A percentile compares a stretch with the other conserved stretches of the same genome.
These are phyloP conservation scores for Hydropotes inermis DNA, from an alignment of 2,113 vertebrate species.

Conservation along the genomic window DNA sequence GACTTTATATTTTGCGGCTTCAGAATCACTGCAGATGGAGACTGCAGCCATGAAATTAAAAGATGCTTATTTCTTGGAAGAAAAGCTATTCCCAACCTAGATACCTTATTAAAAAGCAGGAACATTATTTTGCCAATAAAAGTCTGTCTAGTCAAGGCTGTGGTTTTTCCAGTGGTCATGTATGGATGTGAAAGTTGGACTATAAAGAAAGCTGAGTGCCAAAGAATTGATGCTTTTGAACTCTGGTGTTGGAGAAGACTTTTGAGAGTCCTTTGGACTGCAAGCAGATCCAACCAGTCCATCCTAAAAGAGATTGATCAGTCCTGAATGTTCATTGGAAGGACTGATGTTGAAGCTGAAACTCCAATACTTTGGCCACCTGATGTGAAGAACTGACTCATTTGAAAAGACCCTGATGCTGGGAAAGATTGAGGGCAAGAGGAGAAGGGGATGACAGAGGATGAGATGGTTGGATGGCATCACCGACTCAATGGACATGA, in stretches of 20 bases:
- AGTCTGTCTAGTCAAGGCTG: too few species aligned
- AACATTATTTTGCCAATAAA: too few species aligned
- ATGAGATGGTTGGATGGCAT: not conserved
- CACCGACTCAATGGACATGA: not conserved
- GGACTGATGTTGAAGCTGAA: not conserved
- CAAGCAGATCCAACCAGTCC: too few species aligned
- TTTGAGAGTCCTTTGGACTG: too few species aligned
- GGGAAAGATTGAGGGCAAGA: not conserved
- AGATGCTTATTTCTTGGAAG: not conserved
- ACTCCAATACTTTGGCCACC: not conserved
- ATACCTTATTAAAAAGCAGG: too few species aligned
- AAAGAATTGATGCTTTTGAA: too few species aligned
- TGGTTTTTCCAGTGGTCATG: too few species aligned
- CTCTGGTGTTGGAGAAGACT: too few species aligned
- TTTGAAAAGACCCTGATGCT: not conserved
- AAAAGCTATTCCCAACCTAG: not conserved
- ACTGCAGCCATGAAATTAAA: not conserved
- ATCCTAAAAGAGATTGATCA: not conserved
- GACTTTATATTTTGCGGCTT: not conserved
- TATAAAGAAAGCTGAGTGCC: too few species aligned
- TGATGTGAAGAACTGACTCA: not conserved
- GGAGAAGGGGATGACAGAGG: not conserved
- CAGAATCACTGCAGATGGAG: not conserved
- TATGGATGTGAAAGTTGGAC: too few species aligned
- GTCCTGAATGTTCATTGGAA: not conserved